Percentiles rank a stretch among this genome's conserved stretches.
These are phyloP conservation scores for Acleris sparsana DNA, from an alignment of 2,888 invertebrate species.

Conservation along the genomic window DNA sequence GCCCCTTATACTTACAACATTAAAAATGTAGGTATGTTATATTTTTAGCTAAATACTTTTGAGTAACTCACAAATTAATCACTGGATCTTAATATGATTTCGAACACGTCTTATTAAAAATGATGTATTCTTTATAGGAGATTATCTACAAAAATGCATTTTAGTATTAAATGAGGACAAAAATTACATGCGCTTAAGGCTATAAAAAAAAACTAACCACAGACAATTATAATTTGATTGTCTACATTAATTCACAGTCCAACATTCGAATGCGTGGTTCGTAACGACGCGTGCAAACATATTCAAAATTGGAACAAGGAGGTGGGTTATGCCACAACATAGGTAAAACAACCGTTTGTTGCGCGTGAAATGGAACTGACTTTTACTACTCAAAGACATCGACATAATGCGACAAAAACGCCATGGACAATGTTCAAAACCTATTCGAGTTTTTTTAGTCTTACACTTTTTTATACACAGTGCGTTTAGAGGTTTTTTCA, in stretches of 20 bases:
- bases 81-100: slow-evolving; percentile 14
- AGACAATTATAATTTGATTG: slow-evolving; percentile 21
- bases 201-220: slow-evolving; percentile 47
- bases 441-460: too few species aligned
- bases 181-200: slow-evolving; percentile 43
- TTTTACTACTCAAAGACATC: neutral
- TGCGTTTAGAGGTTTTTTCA: too few species aligned
- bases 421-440: too few species aligned
- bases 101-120: neutral
- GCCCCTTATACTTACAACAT: slow-evolving; percentile 44
- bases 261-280: slow-evolving; percentile 50
- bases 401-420: neutral
- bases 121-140: slow-evolving; percentile 22
- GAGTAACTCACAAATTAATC: slow-evolving; percentile 19
- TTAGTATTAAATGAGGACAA: slow-evolving; percentile 37
- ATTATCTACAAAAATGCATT: slow-evolving; percentile 43
- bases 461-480: too few species aligned
- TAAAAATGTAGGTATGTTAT: slow-evolving; percentile 30
- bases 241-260: slow-evolving; percentile 50
- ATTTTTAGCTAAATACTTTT: slow-evolving; percentile 28
- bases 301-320: slow-evolving; percentile 74
- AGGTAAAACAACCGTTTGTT: neutral
- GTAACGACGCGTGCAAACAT: slow-evolving; percentile 60
- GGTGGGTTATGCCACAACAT: slow-evolving; percentile 68
- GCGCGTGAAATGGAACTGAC: neutral